Percentiles rank a stretch among this genome's conserved stretches.
Evolutionary conservation across 2,113 vertebrate genomes (phyloP).

Genomic region (Salvelinus alpinus): DNA sequence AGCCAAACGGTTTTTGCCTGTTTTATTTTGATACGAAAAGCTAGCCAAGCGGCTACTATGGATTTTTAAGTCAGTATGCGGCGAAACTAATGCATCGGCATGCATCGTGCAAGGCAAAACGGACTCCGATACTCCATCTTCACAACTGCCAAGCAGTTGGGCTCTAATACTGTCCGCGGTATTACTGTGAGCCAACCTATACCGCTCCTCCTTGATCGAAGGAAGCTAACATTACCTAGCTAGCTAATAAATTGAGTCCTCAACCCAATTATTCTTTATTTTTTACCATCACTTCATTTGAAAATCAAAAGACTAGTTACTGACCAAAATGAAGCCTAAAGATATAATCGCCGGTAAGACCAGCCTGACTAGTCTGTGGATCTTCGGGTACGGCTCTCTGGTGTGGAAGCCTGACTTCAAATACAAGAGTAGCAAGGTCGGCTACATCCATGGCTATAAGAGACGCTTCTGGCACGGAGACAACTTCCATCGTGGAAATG

Average conservation of each 20-base stretch:
- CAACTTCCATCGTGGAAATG: slow-evolving; percentile 88
- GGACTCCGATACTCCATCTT: slow-evolving; percentile 55
- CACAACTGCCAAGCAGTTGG: slow-evolving; percentile 76
- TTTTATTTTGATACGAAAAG: slow-evolving; percentile 13
- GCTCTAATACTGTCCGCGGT: slow-evolving; percentile 72
- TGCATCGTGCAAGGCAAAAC: slow-evolving; percentile 69
- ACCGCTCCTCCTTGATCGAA: slow-evolving; percentile 71
- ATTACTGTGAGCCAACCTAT: slow-evolving; percentile 72
- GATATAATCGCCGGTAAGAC: slow-evolving; percentile 60
- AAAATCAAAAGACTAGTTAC: slow-evolving; percentile 37
- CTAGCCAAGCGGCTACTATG: slow-evolving; percentile 66
- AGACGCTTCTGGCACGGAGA: slow-evolving; percentile 98
- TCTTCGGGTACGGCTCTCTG: slow-evolving; percentile 92
- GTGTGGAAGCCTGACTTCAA: slow-evolving; percentile 94
- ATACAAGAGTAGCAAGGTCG: slow-evolving; percentile 85
- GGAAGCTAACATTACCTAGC: slow-evolving; percentile 66
- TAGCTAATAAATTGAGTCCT: background rate
- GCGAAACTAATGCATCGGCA: slow-evolving; percentile 70
- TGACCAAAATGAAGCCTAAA: slow-evolving; percentile 70
- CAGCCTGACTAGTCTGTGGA: slow-evolving; percentile 90
- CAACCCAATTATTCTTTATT: slow-evolving; percentile 7
- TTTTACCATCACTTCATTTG: slow-evolving; percentile 47
- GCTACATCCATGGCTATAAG: slow-evolving; percentile 88
- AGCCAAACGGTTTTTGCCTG: slow-evolving; percentile 10
- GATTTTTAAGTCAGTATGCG: slow-evolving; percentile 74